Evolutionary conservation across 2,888 invertebrate species (phyloP), one percentile per base, ranked within the genome.

Genomic region (Caenorhabditis drosophilae): DNA sequence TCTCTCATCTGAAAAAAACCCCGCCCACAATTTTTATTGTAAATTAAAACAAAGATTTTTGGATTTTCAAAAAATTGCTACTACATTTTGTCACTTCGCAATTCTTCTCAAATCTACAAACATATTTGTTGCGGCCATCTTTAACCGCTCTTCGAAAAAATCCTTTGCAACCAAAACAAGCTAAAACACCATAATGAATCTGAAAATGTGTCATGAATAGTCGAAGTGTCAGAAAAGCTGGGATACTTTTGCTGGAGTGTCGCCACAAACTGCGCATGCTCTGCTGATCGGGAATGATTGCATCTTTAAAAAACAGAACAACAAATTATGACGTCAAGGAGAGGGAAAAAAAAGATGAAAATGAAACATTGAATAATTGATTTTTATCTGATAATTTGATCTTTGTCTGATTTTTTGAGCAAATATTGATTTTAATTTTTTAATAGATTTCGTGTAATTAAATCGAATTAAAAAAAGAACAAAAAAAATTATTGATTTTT

Each of bases 141-240:
- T 80, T 80, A 9, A 80, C 79, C 1, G 79, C 80, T 41, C 80
- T 56, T 11, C 80, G 72, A 46, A 80, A 80, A 58, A 80, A 80
- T 16, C 80, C 80, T 60, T 76, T 74, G 44, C 75, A 77, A 1
- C 78, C 78, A 52, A 80, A 79, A 57, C 79, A 79, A 4, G 77
- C 79, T 18, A 79, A 63, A 12, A 75, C 74, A 26, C 78, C 78
- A 54, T 79, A 79, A 53, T 79, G 79, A 15, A 75, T 62, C 70
- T 74, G 52, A 41, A 60, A 36, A 25, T 16, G 9, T 25, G 16
- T 27, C 6, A 34, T 25, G 9, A 9, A 4, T 50, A 22, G 12
- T 16, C 16, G 23, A 11, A 36, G 26, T n/a, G 11, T 12, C n/a
- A 20, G 15, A 31, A 12, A 11, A 40, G 7, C 22, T 26, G 12